Conservation (phyloP, 2,797 vertebrate species). For the Protosalanx chinensis region DNA sequence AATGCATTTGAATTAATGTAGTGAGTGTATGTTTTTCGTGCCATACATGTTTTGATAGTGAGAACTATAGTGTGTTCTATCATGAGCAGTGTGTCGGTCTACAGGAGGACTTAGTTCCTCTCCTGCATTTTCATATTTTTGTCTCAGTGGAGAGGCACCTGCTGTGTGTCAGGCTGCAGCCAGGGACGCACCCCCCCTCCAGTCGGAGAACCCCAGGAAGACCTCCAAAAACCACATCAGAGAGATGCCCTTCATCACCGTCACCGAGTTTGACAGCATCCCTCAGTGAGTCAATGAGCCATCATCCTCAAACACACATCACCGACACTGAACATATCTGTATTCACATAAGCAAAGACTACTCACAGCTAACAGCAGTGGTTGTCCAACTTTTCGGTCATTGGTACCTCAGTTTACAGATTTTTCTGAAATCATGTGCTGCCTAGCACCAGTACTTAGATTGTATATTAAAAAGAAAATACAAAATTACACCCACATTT, state of each 20-base stretch:
- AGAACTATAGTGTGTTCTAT: neutral
- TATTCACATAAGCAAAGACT: neutral
- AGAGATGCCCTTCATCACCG: slow-evolving; percentile 68
- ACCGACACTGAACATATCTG: neutral
- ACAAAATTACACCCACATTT: too few species aligned
- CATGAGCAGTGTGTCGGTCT: neutral
- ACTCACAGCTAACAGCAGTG: neutral
- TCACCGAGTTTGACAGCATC: slow-evolving; percentile 69
- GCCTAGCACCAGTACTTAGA: too few species aligned
- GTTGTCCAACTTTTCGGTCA: neutral
- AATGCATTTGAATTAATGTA: too few species aligned
- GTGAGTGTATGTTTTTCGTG: neutral
- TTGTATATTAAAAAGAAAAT: too few species aligned
- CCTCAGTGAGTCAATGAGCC: slow-evolving; percentile 65
- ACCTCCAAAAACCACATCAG: slow-evolving; percentile 40
- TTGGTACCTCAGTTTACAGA: neutral
- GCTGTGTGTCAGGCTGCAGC: slow-evolving; percentile 22
- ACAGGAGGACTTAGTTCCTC: neutral
- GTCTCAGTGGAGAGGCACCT: slow-evolving; percentile 44
- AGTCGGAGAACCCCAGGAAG: slow-evolving; percentile 48
- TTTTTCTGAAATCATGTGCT: neutral
- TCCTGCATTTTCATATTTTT: neutral
- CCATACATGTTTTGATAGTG: too few species aligned
- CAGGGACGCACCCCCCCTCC: slow-evolving; percentile 23
- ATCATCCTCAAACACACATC: neutral